Percentiles rank a stretch among this genome's conserved stretches.
Conservation (phyloP, 1,140 invertebrate genomes). For the Akabosia matsudoensis region DNA sequence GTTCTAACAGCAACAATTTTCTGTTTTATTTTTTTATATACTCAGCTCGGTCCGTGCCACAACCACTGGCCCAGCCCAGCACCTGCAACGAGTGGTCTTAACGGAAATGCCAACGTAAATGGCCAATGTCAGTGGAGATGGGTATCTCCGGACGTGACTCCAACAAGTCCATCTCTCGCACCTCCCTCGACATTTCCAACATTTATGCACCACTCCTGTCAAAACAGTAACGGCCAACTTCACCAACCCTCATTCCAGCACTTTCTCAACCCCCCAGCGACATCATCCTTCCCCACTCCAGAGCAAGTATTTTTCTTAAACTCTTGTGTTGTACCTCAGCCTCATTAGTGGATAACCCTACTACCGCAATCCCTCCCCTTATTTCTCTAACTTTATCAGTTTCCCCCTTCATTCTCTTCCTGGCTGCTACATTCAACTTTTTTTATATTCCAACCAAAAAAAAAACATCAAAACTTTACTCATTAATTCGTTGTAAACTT, state of each 20-base stretch:
- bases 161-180: conserved; percentile 10
- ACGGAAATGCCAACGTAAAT: conserved; percentile 7
- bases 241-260: conserved; percentile 20
- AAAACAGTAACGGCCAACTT: conserved; percentile 14
- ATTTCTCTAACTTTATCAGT: no score
- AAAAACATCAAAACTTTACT: no score
- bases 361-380: background rate
- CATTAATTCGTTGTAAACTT: no score
- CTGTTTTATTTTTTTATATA: background rate
- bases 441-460: no score
- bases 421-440: no score
- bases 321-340: conserved; percentile 19
- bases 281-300: conserved; percentile 3
- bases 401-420: no score
- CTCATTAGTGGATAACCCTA: background rate
- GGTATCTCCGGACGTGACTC: conserved; percentile 8
- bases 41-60: conserved; percentile 6
- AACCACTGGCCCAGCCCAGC: conserved; percentile 2
- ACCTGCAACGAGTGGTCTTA: background rate
- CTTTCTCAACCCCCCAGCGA: conserved; percentile 5
- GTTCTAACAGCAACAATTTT: background rate
- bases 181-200: background rate
- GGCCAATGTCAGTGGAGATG: conserved; percentile 30
- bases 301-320: conserved; percentile 17
- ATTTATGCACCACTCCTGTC: conserved; percentile 13